Conservation (phyloP, 1,140 invertebrate species). For the Centruroides vittatus region DNA sequence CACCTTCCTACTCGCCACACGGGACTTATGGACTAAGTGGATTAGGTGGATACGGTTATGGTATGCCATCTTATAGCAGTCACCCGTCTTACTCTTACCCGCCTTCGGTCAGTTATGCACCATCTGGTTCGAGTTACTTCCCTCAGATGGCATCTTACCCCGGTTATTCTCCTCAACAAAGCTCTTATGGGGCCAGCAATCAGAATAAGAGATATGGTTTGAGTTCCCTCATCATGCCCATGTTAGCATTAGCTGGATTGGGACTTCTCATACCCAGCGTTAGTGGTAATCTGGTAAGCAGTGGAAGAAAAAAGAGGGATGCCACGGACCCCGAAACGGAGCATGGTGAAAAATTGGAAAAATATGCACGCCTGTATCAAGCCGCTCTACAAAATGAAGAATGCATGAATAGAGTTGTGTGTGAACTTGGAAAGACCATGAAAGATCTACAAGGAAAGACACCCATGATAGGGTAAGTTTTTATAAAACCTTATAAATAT, state of each 20-base stretch:
- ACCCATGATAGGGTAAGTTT: slow-evolving; percentile 21
- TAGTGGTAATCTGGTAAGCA: slow-evolving; percentile 13
- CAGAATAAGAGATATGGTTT: slow-evolving; percentile 7
- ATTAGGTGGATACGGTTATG: not conserved
- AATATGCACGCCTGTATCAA: slow-evolving; percentile 21
- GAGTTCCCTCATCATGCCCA: slow-evolving; percentile 22
- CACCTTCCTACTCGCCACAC: not conserved
- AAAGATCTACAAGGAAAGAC: slow-evolving; percentile 22
- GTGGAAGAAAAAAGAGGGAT: slow-evolving; percentile 7
- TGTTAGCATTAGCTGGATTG: slow-evolving; percentile 21
- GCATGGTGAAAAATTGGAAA: slow-evolving; percentile 20
- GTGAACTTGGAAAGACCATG: slow-evolving; percentile 23
- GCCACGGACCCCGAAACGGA: slow-evolving; percentile 7
- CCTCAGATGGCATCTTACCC: slow-evolving; percentile 10
- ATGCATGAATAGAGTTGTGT: slow-evolving; percentile 24
- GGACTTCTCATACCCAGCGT: slow-evolving; percentile 21
- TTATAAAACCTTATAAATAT: not conserved
- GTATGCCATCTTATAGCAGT: not conserved
- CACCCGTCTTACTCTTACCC: too few relatives aligned
- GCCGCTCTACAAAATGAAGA: slow-evolving; percentile 23
- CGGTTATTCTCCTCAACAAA: slow-evolving; percentile 7
- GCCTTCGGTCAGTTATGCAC: not conserved
- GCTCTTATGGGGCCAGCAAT: slow-evolving; percentile 9
- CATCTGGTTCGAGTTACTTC: not conserved
- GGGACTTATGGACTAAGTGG: not conserved